Conservation (phyloP, 2,888 invertebrate genomes). For the Melanargia galathea region DNA sequence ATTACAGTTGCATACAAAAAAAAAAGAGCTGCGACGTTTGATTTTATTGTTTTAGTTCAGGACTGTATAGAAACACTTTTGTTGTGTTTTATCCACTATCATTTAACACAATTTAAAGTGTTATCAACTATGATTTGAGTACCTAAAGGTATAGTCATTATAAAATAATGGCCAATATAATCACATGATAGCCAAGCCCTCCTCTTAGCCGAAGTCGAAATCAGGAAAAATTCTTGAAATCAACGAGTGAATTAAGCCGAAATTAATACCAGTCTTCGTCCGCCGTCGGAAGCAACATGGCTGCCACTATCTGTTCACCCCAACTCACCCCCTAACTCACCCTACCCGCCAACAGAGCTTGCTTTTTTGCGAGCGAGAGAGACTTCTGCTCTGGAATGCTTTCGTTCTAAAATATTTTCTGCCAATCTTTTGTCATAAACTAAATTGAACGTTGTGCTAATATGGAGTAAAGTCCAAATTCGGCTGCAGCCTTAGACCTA, state of each 20-base stretch:
- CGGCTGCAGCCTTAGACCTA: neutral
- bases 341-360: conserved; percentile 57
- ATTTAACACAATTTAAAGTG: too few relatives aligned
- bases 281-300: conserved; percentile 76
- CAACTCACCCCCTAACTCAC: conserved; percentile 56
- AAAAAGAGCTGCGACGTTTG: too few relatives aligned
- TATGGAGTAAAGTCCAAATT: conserved; percentile 42
- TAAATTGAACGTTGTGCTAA: conserved; percentile 35
- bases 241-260: conserved; percentile 73
- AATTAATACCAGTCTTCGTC: conserved; percentile 78
- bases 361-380: conserved; percentile 82
- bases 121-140: neutral
- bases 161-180: neutral
- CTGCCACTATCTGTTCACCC: conserved; percentile 61
- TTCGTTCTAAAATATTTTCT: conserved; percentile 81
- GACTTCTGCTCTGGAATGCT: conserved; percentile 76
- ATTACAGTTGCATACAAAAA: too few relatives aligned
- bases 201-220: conserved; percentile 33
- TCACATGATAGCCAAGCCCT: neutral
- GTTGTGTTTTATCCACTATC: too few relatives aligned
- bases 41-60: too few relatives aligned
- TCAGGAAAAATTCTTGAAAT: conserved; percentile 66
- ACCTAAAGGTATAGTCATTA: neutral
- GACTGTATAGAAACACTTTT: too few relatives aligned
- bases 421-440: conserved; percentile 41